Base-by-base conservation (phyloP, 2,113 vertebrate genomes). In the Phycodurus eques region DNA sequence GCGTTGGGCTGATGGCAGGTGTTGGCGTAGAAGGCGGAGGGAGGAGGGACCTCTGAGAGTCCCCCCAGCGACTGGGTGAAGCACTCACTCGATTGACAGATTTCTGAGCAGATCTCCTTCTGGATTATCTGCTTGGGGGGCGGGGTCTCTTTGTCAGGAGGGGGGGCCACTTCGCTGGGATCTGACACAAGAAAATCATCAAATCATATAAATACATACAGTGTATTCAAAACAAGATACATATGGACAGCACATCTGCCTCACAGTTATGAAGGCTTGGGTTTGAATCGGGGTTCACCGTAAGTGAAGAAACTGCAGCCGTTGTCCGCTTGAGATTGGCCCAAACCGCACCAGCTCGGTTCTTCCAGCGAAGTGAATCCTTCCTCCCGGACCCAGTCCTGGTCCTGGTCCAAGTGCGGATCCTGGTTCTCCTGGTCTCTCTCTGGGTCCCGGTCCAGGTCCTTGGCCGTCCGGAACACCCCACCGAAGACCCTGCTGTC, bases 21-120 rank as follows among this genome's bases (percentile, higher is more conserved):
- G 63, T 51, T 79, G 69, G 71, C 9, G 78, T 76, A 78, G 75
- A 87, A 85, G 2, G 74, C 56, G 0, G 86, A 83, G 6, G 88
- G 85, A 17, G 92, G 90, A 53, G 83, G 89, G 80, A 92, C 91
- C 68, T 94, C 93, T 2, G 85, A 83, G 31, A 93, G 80, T 4
- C 92, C 90, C 3, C 79, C 83, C 63, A 86, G 68, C 3, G 87
- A 79, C 63, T 90, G 89, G 59, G 79, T 80, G 59, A 88, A 90
- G 14, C 64, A 69, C 72, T 91, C 81, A 35, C 87, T 85, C 42
- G 89, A 86, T 43, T 87, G 74, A 78, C 81, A 90, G 74, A 81
- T 81, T 74, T 92, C 89, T 1, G 85, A 81, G 46, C 79, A 83
- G 71, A 87, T 77, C 68, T 89, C 89, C 73, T 92, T 88, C 68